Conservation (phyloP, 1,140 invertebrate genomes). For the Danaus plexippus region DNA sequence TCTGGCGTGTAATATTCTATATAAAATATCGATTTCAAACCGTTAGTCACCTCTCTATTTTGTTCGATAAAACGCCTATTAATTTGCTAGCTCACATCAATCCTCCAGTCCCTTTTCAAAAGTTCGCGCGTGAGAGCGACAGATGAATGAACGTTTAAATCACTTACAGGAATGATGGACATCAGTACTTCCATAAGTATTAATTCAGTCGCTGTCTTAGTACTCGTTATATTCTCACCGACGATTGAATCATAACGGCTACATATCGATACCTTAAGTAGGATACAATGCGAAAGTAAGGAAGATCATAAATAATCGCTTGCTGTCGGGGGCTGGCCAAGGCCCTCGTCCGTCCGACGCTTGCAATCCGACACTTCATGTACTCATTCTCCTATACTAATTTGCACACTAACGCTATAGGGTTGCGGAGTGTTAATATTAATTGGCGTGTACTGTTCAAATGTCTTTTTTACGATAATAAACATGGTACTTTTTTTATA, state of each 20-base stretch:
- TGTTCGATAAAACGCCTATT: no score
- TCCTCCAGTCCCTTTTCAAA: no score
- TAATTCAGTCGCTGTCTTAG: slow-evolving; percentile 14
- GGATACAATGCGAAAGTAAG: slow-evolving; percentile 30
- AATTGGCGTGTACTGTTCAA: neutral
- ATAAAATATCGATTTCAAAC: no score
- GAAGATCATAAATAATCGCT: slow-evolving; percentile 33
- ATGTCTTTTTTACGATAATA: slow-evolving; percentile 3
- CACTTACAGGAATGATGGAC: no score
- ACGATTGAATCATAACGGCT: slow-evolving; percentile 17
- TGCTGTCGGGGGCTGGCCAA: slow-evolving; percentile 29
- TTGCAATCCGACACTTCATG: slow-evolving; percentile 62
- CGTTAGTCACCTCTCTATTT: no score
- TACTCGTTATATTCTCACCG: slow-evolving; percentile 14
- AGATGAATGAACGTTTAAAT: no score
- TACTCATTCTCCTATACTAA: slow-evolving; percentile 63
- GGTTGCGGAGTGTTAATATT: slow-evolving; percentile 24
- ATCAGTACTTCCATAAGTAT: slow-evolving; percentile 1
- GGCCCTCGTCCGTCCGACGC: slow-evolving; percentile 43
- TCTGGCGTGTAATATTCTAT: no score
- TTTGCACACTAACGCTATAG: slow-evolving; percentile 43
- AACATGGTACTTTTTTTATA: neutral
- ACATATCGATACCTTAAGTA: slow-evolving; percentile 24
- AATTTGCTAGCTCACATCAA: no score
- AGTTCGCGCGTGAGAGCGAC: no score